phyloP scores from a whole-genome alignment of 2,797 vertebrate species.

The Molothrus aeneus region DNA sequence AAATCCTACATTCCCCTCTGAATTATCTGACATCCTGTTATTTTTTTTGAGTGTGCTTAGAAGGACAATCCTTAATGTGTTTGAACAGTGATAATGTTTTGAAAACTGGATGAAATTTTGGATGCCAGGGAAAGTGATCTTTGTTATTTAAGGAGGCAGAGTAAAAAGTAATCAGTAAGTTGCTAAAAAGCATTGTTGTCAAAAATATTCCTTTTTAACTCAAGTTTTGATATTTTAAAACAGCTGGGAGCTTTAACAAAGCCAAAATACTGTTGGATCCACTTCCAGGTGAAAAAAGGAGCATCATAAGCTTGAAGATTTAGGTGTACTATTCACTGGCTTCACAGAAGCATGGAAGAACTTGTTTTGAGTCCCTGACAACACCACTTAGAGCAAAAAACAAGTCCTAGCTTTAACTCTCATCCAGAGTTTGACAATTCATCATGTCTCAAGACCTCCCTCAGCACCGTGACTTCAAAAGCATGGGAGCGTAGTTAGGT shows the following conservation, averaged over 20 bases:
- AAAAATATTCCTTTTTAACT: background rate
- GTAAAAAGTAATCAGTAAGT: background rate
- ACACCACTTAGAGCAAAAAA: background rate
- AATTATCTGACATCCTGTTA: background rate
- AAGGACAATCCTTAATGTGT: background rate
- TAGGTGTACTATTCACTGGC: background rate
- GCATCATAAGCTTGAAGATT: background rate
- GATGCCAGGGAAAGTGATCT: background rate
- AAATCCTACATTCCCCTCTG: background rate
- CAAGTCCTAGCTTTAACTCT: background rate
- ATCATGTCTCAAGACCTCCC: background rate
- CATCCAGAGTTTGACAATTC: background rate
- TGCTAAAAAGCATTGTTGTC: background rate
- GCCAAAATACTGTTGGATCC: background rate
- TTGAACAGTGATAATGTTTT: background rate
- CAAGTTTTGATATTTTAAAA: background rate
- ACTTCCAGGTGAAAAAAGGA: background rate
- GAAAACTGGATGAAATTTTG: background rate
- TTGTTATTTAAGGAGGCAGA: background rate
- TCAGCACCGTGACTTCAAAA: background rate
- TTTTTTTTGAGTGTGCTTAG: background rate
- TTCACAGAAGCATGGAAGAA: background rate
- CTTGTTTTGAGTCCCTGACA: background rate
- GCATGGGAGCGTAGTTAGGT: background rate
- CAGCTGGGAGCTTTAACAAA: background rate